Base-by-base conservation (phyloP, 2,797 vertebrate species). In the Lacerta agilis region DNA sequence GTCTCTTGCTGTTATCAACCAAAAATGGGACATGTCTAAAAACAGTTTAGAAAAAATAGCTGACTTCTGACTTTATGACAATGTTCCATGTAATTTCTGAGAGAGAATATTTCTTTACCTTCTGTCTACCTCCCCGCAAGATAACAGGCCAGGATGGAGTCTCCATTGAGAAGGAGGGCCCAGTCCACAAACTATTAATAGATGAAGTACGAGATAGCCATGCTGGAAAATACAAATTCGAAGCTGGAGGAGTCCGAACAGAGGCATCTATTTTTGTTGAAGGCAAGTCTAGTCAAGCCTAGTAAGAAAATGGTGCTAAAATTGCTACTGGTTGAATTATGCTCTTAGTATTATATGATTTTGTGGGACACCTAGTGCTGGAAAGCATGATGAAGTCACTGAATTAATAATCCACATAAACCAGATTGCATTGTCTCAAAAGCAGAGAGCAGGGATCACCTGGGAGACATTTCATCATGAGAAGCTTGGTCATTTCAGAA, bases 221-320 rank as follows among this genome's bases (percentile, higher is more conserved):
- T 88, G 95, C 97, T 67, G 98, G 98, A 83, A 98, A 95, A 94
- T 98, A 98, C 79, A 96, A 97, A 43, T 99, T 98, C 95, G 97
- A 97, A 87, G 97, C 96, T 4, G 97, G 98, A 58, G 97, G 97
- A 67, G 93, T 97, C 41, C 98, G 97, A 96, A 98, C 97, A 11
- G 97, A 97, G 92, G 98, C 97, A 27, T 96, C 95, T n/a, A 58
- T 98, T 92, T 96, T 93, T 92, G 92, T 98, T 87, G 96, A 97
- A 98, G 98, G 98, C 98, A 94, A 95, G 95, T 94, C 11, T 86
- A 10, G 58, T 86, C 41, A 81, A 89, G 45, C 10, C 17, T 25
- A 33, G 13, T 79, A 49, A 20, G 17, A 25, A 45, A 64, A 27
- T 25, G 20, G 43, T 73, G 15, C 36, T 73, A 79, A 75, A 61